Base-by-base conservation (phyloP, 2,888 invertebrate species). In the Synanthedon myopaeformis region DNA sequence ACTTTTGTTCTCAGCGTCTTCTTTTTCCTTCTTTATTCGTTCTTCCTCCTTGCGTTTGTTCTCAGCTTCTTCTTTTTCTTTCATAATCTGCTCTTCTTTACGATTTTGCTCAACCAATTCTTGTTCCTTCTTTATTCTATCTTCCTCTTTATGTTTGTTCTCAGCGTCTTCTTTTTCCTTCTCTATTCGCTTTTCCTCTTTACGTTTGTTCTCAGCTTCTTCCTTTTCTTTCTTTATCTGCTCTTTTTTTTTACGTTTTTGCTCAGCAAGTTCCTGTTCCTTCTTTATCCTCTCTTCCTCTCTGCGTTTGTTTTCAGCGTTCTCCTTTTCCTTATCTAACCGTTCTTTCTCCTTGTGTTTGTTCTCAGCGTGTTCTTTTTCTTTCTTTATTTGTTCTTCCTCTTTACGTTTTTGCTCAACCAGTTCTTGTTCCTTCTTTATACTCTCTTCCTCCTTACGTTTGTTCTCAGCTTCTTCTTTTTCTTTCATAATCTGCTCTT, bases 391-490 rank as follows among this genome's bases (percentile, higher is more conserved):
- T 51, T 6, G 28, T 17, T 57, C 17, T 10, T 51, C 41, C 42
- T 51, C 55, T 45, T n/a, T 35, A n/a, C 51, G 23, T 52, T 53
- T 62, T 55, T 8, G 60, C 57, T 54, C 58, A 28, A 35, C 3
- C 35, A 13, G 3, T 35, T 65, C 60, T 49, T 62, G 59, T 52
- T 63, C 53, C 41, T 49, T 60, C 50, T 56, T 57, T 49, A 17
- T 48, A 3, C 1, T 17, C 17, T 57, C 52, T 17, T 50, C 12
- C 17, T 28, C 13, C 12, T 13, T 35, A 10, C 13, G 48, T 13
- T 55, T 41, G 2, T 13, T 58, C 17, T 63, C 53, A 51, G 56
- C 52, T 49, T 60, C 59, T n/a, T 63, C 57, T 35, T 59, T 55
- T 50, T 51, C 49, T 12, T 51, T 45, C 8, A 28, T 45, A 11